Evolutionary conservation across 2,113 vertebrate genomes (phyloP).

Genomic region (Dicerorhinus sumatrensis): DNA sequence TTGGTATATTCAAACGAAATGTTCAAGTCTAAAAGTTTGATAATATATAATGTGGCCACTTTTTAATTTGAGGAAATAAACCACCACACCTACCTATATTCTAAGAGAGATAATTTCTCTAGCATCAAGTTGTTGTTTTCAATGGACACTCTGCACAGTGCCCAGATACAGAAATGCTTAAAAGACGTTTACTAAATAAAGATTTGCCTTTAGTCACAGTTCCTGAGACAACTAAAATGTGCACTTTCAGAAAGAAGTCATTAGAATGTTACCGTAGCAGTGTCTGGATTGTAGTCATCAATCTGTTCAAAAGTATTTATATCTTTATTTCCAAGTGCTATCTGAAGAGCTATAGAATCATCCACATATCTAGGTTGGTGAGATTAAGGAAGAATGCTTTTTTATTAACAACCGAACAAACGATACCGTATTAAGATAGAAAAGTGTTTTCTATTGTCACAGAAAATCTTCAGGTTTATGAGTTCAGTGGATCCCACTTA

Average conservation of each 20-base stretch:
- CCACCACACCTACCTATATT: neutral
- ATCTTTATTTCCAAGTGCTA: constrained; percentile 96
- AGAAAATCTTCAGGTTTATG: neutral
- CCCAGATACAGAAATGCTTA: neutral
- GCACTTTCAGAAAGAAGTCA: neutral
- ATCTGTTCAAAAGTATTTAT: constrained; percentile 93
- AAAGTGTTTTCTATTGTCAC: neutral
- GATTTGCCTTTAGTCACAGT: neutral
- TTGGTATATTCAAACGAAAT: neutral
- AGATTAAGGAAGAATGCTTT: constrained; percentile 87
- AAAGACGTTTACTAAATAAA: neutral
- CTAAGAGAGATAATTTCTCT: neutral
- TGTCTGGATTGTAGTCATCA: constrained; percentile 93
- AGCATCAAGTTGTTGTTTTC: neutral
- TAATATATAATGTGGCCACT: neutral
- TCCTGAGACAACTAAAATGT: neutral
- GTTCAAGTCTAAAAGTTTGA: neutral
- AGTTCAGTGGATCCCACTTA: neutral
- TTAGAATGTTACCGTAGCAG: constrained; percentile 76
- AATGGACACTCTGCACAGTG: neutral
- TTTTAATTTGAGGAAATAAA: neutral
- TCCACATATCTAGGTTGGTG: constrained; percentile 90
- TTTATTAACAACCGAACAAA: neutral
- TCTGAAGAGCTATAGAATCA: constrained; percentile 92
- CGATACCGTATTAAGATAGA: neutral